phyloP scores from a whole-genome alignment of 2,113 vertebrate species.

The Rhabdomys dilectus region DNA sequence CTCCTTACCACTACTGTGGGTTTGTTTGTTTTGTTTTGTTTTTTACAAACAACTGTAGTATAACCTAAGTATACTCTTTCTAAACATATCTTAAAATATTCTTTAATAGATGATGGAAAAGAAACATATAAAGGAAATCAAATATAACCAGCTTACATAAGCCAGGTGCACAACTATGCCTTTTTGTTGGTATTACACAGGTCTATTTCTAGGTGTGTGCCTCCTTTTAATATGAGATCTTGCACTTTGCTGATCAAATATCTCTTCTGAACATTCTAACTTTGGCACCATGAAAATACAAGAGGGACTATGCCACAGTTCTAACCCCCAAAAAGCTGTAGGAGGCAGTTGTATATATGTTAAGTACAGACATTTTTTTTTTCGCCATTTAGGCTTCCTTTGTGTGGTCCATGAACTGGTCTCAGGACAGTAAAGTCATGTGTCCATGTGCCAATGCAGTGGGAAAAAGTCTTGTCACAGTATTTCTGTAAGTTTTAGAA shows the following conservation, averaged over 20 bases:
- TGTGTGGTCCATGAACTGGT: neutral
- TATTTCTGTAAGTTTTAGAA: slow-evolving; percentile 50
- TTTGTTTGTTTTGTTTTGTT: neutral
- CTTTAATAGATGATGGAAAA: neutral
- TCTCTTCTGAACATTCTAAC: neutral
- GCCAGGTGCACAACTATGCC: neutral
- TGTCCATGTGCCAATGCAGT: neutral
- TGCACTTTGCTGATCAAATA: neutral
- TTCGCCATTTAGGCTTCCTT: slow-evolving; percentile 22
- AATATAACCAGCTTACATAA: neutral
- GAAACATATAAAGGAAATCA: neutral
- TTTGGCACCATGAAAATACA: neutral
- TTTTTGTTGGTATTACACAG: neutral
- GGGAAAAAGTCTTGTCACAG: neutral
- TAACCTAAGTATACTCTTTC: neutral
- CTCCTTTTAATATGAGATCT: neutral
- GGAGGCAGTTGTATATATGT: neutral
- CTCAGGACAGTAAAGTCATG: slow-evolving; percentile 43
- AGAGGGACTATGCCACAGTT: neutral
- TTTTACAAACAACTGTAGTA: slow-evolving; percentile 6
- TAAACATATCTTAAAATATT: neutral
- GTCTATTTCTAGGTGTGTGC: neutral
- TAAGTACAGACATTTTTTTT: slow-evolving; percentile 41
- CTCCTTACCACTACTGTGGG: neutral
- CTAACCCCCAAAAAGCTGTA: neutral